Conservation (phyloP, 2,797 vertebrate species). For the Acropternis orthonyx region DNA sequence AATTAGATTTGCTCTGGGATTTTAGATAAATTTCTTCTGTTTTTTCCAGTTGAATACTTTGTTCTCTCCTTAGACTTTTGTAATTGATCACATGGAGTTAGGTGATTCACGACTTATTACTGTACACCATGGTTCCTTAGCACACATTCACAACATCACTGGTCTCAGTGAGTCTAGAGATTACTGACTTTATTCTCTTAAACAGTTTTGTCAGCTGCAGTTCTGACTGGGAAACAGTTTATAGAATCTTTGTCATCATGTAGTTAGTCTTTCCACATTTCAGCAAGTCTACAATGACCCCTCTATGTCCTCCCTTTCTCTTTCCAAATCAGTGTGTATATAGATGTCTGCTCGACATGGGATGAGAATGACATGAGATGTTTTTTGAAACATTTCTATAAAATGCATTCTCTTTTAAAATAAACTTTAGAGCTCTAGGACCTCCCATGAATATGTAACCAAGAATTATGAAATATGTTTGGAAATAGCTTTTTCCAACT, state of each 20-base stretch:
- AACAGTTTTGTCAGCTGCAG: not conserved
- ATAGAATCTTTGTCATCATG: not conserved
- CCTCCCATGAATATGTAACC: not conserved
- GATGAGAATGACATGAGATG: not conserved
- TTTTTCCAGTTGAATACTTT: not conserved
- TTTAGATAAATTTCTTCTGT: not conserved
- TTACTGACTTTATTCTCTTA: not conserved
- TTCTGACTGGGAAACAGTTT: not conserved
- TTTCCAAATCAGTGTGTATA: not conserved
- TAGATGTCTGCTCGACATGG: not conserved
- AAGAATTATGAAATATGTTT: not conserved
- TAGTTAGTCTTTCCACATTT: not conserved
- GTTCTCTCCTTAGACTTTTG: not conserved
- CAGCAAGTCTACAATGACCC: accelerated
- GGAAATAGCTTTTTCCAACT: not conserved
- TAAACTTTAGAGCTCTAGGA: not conserved
- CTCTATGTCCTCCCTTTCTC: not conserved
- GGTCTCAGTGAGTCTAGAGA: not conserved
- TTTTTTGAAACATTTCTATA: not conserved
- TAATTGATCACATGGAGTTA: not conserved
- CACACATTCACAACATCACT: not conserved
- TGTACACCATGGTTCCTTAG: not conserved
- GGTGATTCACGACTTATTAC: not conserved
- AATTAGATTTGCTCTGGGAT: not conserved
- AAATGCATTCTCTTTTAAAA: not conserved